A percentile compares a stretch with the other conserved stretches of the same genome.
Evolutionary conservation across 2,113 vertebrate species (phyloP).

Genomic region (Salvelinus alpinus): DNA sequence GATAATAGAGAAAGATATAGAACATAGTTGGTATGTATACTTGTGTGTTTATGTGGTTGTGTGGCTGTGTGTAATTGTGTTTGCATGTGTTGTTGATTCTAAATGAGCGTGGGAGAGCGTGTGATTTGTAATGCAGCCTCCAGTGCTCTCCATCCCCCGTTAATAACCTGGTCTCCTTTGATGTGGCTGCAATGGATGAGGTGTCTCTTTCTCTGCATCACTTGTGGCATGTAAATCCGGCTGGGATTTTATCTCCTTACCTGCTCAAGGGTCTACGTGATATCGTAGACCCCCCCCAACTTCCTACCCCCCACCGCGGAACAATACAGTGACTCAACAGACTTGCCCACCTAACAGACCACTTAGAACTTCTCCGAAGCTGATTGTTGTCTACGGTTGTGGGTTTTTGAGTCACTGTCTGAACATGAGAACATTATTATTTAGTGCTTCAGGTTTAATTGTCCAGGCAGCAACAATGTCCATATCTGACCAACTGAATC

Average conservation of each 20-base stretch:
- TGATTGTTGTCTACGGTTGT: no score
- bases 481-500: no score
- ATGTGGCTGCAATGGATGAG: constrained; percentile 57
- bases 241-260: constrained; percentile 70
- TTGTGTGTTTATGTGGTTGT: constrained; percentile 1
- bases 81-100: constrained; percentile 44
- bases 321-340: no score
- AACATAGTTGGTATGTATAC: constrained; percentile 50
- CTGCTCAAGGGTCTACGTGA: constrained; percentile 66
- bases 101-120: constrained; percentile 45
- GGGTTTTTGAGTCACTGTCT: no score
- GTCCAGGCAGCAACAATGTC: no score
- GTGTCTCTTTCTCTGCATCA: constrained; percentile 67
- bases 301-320: not conserved
- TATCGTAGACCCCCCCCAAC: not conserved
- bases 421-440: no score
- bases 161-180: constrained; percentile 74
- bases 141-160: constrained; percentile 55
- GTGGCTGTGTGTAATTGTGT: constrained; percentile 21
- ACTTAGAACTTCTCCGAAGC: no score
- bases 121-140: constrained; percentile 61
- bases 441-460: no score
- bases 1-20: constrained; percentile 40
- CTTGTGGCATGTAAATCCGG: constrained; percentile 67
- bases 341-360: no score